Evolutionary conservation across 2,113 vertebrate genomes (phyloP).

Genomic region (Etheostoma cragini): DNA sequence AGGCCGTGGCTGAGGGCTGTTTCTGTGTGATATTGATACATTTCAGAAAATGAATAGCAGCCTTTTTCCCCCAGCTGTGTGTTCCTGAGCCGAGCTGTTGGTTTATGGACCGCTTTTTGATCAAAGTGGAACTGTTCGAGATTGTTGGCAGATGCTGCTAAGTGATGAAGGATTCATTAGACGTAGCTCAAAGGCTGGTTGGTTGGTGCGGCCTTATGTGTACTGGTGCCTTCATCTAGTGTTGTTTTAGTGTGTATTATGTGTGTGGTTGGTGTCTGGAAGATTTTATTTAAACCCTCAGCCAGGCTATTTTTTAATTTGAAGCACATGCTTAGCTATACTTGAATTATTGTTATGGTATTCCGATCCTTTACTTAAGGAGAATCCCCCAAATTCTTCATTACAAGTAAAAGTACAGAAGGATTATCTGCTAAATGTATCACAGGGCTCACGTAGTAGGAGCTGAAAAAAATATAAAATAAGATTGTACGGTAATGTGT

Average conservation of each 20-base stretch:
- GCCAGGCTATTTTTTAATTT: neutral
- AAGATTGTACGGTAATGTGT: no score
- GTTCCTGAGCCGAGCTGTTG: conserved; percentile 43
- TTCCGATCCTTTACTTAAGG: neutral
- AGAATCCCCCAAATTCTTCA: neutral
- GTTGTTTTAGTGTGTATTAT: conserved; percentile 25
- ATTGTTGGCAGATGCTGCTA: conserved; percentile 61
- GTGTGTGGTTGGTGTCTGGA: conserved; percentile 16
- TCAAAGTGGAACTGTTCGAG: conserved; percentile 45
- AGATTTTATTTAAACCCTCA: conserved; percentile 17
- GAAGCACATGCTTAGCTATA: neutral
- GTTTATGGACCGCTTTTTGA: conserved; percentile 56
- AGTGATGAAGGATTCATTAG: conserved; percentile 63
- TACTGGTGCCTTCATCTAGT: conserved; percentile 33
- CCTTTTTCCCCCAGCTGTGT: conserved; percentile 32
- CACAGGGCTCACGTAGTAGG: no score
- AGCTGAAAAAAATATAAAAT: no score
- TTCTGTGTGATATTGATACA: conserved; percentile 66
- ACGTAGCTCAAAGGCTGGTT: conserved; percentile 21
- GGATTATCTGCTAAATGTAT: neutral
- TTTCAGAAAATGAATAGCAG: conserved; percentile 64
- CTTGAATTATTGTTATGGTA: neutral
- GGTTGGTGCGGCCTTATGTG: conserved; percentile 33
- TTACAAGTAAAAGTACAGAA: neutral
- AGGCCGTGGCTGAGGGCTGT: conserved; percentile 50